These are phyloP conservation scores for Hanleya hanleyi DNA, from an alignment of 2,888 invertebrate species.

Conservation along the genomic window DNA sequence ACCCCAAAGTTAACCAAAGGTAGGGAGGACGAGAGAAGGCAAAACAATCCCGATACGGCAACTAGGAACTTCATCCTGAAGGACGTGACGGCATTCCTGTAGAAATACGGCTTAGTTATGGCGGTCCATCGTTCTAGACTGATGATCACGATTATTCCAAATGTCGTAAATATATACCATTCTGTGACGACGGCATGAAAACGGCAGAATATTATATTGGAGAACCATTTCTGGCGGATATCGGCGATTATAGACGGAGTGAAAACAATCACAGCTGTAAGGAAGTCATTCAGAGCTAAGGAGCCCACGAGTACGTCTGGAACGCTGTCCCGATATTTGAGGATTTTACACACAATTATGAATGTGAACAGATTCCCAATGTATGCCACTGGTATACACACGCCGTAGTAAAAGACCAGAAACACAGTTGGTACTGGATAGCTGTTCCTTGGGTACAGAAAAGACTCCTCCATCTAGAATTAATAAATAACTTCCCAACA, in stretches of 20 bases:
- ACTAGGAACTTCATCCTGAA: slow-evolving; percentile 26
- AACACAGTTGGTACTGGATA: slow-evolving; percentile 3
- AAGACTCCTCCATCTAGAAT: background rate
- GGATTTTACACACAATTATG: slow-evolving; percentile 31
- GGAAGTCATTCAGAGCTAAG: slow-evolving; percentile 34
- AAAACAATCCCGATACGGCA: slow-evolving; percentile 21
- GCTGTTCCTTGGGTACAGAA: background rate
- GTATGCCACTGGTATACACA: slow-evolving; percentile 22
- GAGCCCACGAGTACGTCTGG: slow-evolving; percentile 30
- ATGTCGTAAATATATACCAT: slow-evolving; percentile 38
- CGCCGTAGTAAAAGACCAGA: slow-evolving; percentile 20
- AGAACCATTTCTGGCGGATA: slow-evolving; percentile 20
- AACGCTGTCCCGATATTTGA: slow-evolving; percentile 29
- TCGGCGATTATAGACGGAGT: slow-evolving; percentile 30
- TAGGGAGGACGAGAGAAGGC: slow-evolving; percentile 29
- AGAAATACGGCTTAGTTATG: slow-evolving; percentile 28
- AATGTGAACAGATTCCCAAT: slow-evolving; percentile 35
- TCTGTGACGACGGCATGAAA: slow-evolving; percentile 31
- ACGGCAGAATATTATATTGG: slow-evolving; percentile 19
- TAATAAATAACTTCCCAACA: too few relatives aligned
- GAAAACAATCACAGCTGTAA: slow-evolving; percentile 32
- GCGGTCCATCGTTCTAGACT: slow-evolving; percentile 36
- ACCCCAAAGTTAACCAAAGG: slow-evolving; percentile 28
- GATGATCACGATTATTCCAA: slow-evolving; percentile 36
- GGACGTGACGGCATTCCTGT: slow-evolving; percentile 24